Percentiles rank a stretch among this genome's conserved stretches.
These are phyloP conservation scores for Microdon myrmicae DNA, from an alignment of 2,888 invertebrate species.

Conservation along the genomic window DNA sequence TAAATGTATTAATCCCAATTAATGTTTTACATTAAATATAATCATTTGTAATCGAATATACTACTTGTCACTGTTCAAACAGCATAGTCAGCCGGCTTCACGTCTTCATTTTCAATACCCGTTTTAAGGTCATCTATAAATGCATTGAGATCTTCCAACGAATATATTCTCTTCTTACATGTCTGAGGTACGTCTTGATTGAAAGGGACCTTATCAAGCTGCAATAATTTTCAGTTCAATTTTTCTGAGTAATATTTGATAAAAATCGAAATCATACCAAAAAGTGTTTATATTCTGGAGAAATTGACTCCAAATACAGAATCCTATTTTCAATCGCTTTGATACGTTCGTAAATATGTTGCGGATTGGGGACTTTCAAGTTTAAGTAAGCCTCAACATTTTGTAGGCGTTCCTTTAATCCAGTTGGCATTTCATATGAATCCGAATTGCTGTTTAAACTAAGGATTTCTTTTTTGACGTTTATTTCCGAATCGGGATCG, in stretches of 20 bases:
- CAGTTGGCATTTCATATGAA: constrained; percentile 54
- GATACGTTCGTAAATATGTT: constrained; percentile 75
- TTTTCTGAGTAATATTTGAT: not conserved
- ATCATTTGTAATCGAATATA: too few species aligned
- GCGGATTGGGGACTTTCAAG: constrained; percentile 69
- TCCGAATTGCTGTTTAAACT: constrained; percentile 12
- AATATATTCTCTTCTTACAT: constrained; percentile 23
- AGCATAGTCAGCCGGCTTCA: too few species aligned
- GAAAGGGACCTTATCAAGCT: constrained; percentile 26
- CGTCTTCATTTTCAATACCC: constrained; percentile 21
- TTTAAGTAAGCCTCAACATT: constrained; percentile 73
- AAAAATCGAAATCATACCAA: constrained; percentile 67
- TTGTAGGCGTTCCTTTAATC: constrained; percentile 76
- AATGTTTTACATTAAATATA: too few species aligned
- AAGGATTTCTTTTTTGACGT: constrained; percentile 20
- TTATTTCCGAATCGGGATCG: constrained; percentile 19
- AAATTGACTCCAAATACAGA: constrained; percentile 77
- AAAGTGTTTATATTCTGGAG: constrained; percentile 83
- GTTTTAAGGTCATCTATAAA: constrained; percentile 28
- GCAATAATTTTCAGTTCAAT: not conserved
- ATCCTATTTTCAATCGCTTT: constrained; percentile 81
- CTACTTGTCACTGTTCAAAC: too few species aligned
- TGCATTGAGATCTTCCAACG: constrained; percentile 30
- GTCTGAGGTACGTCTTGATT: constrained; percentile 1
- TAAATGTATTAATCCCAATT: too few species aligned